phyloP scores from a whole-genome alignment of 2,888 invertebrate genomes.

The Trimorus sp. region DNA sequence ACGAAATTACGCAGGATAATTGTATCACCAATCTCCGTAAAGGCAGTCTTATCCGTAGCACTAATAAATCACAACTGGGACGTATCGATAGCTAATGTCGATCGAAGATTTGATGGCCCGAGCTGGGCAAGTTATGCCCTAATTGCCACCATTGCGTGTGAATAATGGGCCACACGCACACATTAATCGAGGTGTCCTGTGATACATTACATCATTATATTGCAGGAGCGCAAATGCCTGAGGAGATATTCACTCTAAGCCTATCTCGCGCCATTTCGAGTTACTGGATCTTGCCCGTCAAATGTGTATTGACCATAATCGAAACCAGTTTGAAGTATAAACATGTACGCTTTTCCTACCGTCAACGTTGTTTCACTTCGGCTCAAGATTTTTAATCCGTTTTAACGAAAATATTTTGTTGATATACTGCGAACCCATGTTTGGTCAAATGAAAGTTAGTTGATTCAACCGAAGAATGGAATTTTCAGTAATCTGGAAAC shows the following conservation, averaged over 20 bases:
- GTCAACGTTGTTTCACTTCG: no score
- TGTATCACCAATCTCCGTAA: conserved; percentile 35
- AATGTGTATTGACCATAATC: background rate
- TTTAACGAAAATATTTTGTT: no score
- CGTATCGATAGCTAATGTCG: conserved; percentile 49
- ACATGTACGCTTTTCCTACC: no score
- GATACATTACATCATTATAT: conserved; percentile 51
- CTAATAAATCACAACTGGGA: conserved; percentile 34
- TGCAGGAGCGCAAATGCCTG: conserved; percentile 28
- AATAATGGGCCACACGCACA: no score
- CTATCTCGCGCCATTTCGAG: conserved; percentile 29
- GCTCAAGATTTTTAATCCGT: no score
- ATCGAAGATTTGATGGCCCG: conserved; percentile 53
- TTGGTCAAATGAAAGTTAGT: no score
- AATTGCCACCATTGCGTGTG: no score
- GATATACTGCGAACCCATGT: no score
- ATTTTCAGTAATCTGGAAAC: no score
- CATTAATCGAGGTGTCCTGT: background rate
- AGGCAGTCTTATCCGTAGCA: conserved; percentile 33
- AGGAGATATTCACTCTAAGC: conserved; percentile 28
- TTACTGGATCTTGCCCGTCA: conserved; percentile 4
- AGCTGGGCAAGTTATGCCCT: no score
- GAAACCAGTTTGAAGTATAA: background rate
- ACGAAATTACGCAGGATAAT: conserved; percentile 22
- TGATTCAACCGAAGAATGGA: no score